Evolutionary conservation across 92 coral and sea anemone species (phyloP).

Genomic region (Phymanthus crucifer): DNA sequence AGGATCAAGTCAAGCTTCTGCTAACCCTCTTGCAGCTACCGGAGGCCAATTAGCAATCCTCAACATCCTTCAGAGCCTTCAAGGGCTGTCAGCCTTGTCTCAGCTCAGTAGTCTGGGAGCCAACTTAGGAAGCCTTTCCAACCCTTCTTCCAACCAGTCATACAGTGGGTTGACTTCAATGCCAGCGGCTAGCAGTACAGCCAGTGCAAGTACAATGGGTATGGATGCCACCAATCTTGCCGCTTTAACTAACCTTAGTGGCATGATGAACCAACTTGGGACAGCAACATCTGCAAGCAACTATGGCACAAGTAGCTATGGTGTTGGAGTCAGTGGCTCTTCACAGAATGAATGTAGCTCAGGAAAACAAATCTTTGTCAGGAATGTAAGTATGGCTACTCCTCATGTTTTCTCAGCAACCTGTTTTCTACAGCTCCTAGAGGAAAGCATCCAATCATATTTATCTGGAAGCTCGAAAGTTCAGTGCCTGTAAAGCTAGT

Average conservation of each 20-base stretch:
- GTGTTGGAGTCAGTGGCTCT: constrained; percentile 19
- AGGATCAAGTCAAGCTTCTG: constrained; percentile 46
- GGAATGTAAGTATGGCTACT: constrained; percentile 98
- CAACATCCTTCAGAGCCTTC: constrained; percentile 83
- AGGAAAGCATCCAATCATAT: no score
- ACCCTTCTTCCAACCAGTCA: background rate
- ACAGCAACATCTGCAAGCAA: background rate
- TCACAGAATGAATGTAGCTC: constrained; percentile 49
- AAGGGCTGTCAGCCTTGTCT: constrained; percentile 55
- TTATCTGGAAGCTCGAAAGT: no score
- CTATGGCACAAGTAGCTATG: background rate
- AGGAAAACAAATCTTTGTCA: constrained; percentile 91
- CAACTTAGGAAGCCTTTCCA: constrained; percentile 11
- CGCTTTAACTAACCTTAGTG: constrained; percentile 36
- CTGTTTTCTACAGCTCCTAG: no score
- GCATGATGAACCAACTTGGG: constrained; percentile 33
- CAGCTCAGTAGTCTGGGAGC: constrained; percentile 51
- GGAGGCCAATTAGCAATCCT: constrained; percentile 80
- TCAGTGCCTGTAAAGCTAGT: no score
- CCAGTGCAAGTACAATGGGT: constrained; percentile 13
- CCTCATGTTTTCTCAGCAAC: no score
- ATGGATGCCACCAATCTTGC: constrained; percentile 22
- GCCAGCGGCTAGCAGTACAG: constrained; percentile 9
- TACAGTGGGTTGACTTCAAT: constrained; percentile 8
- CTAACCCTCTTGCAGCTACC: constrained; percentile 46